Conservation (phyloP, 2,888 invertebrate species). For the Lycophotia porphyrea region DNA sequence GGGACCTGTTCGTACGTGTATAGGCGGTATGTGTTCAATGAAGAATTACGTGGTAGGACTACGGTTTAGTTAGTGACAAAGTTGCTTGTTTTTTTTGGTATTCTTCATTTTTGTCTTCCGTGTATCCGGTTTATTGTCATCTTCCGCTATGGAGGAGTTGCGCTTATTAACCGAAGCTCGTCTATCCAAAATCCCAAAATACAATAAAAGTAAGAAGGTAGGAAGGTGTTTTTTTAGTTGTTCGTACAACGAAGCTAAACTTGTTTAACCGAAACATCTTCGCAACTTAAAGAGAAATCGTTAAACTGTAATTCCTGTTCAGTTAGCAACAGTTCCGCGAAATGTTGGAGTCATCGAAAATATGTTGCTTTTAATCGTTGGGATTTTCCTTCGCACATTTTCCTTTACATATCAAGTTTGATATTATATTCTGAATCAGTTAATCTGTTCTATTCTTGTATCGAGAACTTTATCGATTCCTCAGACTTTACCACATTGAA, state of each 20-base stretch:
- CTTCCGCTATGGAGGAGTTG: background rate
- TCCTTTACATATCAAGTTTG: background rate
- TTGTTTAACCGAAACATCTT: conserved; percentile 41
- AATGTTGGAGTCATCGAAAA: conserved; percentile 9
- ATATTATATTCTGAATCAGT: background rate
- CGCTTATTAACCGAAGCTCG: background rate
- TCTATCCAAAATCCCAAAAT: background rate
- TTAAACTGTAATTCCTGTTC: conserved; percentile 45
- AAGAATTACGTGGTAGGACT: conserved; percentile 40
- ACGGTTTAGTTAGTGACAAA: conserved; percentile 26
- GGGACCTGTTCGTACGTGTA: conserved; percentile 52
- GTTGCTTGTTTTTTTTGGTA: conserved; percentile 1
- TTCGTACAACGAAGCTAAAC: conserved; percentile 12
- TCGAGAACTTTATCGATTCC: background rate
- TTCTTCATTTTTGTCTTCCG: background rate
- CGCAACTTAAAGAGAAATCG: conserved; percentile 42
- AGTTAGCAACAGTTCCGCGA: conserved; percentile 22
- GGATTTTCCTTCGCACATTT: conserved; percentile 36
- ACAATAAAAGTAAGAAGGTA: background rate
- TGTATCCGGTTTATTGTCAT: conserved; percentile 25
- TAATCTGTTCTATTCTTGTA: background rate
- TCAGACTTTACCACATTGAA: background rate
- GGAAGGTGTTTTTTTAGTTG: background rate
- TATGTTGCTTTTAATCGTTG: conserved; percentile 23
- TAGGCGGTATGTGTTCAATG: conserved; percentile 45